Conservation (phyloP, 2,113 vertebrate genomes). For the Rhinopomastus cyanomelas region DNA sequence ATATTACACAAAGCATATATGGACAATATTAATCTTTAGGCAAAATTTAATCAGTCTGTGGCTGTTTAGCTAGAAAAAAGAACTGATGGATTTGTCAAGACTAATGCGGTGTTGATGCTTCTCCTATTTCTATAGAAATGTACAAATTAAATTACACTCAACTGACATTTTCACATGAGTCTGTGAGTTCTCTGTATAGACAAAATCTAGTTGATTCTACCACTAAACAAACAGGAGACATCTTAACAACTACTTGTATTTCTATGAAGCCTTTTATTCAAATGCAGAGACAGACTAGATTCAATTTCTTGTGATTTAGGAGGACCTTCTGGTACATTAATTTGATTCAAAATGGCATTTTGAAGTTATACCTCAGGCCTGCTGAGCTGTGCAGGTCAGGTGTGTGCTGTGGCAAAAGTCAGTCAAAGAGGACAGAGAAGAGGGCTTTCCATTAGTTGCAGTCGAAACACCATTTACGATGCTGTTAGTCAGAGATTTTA, state of each 20-base stretch:
- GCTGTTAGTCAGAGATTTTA: neutral
- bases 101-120: neutral
- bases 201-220: neutral
- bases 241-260: neutral
- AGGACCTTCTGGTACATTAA: neutral
- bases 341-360: conserved; percentile 33
- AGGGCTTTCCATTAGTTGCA: neutral
- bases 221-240: neutral
- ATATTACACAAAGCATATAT: neutral
- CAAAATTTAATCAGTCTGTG: conserved; percentile 1
- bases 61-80: neutral
- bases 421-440: neutral
- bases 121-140: neutral
- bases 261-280: neutral
- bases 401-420: neutral
- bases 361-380: neutral
- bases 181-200: neutral
- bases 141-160: neutral
- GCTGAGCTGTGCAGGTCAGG: neutral
- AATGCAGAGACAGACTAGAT: neutral
- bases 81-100: neutral
- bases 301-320: neutral
- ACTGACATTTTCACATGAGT: neutral
- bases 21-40: conserved; percentile 7
- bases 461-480: neutral